A percentile compares a stretch with the other conserved stretches of the same genome.
These are phyloP conservation scores for Melitaea athalia DNA, from an alignment of 2,888 invertebrate species.

Conservation along the genomic window DNA sequence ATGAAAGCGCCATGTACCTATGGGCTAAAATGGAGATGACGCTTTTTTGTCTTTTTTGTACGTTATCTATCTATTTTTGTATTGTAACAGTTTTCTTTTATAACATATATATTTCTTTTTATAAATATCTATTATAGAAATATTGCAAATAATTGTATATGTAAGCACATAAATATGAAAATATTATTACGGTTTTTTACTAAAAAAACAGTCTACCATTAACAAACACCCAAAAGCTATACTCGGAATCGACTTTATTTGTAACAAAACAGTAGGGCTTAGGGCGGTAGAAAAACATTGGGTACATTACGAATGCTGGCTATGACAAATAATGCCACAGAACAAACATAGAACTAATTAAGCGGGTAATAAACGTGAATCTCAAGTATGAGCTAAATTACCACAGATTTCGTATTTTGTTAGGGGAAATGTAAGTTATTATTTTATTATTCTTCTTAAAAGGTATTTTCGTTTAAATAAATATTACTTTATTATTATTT, in stretches of 20 bases:
- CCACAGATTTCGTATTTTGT: slow-evolving; percentile 6
- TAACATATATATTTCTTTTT: not conserved
- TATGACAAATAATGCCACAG: slow-evolving; percentile 56
- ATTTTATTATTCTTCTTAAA: no score
- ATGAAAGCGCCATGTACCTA: slow-evolving; percentile 13
- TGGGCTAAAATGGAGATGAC: slow-evolving; percentile 5
- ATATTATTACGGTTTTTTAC: not conserved
- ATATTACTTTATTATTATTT: not conserved
- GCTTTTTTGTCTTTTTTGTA: no score
- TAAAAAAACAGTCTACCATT: not conserved
- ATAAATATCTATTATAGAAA: not conserved
- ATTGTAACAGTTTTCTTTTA: no score
- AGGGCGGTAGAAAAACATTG: slow-evolving; percentile 30
- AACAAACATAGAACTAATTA: slow-evolving; percentile 35
- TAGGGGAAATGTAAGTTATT: slow-evolving; percentile 6
- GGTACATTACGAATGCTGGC: slow-evolving; percentile 47
- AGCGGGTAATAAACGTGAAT: slow-evolving; percentile 25
- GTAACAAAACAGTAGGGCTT: slow-evolving; percentile 42
- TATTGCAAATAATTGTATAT: no score
- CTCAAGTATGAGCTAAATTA: slow-evolving; percentile 10
- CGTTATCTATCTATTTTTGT: no score
- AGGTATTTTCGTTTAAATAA: not conserved
- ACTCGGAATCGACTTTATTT: slow-evolving; percentile 52
- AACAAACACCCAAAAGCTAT: slow-evolving; percentile 10
- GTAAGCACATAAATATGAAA: not conserved